Evolutionary conservation across 2,113 vertebrate genomes (phyloP), one percentile per base, ranked within the genome.

Genomic region (Lampris megalopsis): DNA sequence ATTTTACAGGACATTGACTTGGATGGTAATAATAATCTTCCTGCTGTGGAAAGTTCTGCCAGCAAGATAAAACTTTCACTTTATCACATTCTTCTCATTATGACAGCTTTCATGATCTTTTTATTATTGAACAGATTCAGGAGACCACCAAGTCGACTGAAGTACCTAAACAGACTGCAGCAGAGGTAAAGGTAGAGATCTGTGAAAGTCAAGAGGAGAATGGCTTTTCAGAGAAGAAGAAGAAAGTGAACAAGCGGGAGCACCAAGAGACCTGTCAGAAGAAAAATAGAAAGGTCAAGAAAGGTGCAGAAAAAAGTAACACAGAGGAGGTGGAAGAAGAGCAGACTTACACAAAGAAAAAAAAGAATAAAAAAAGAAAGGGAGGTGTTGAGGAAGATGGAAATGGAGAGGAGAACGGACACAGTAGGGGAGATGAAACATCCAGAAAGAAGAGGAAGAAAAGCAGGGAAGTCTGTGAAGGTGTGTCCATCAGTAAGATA

Each of bases 191-290:
- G 37, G 63, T 11, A 1, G 56, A 73, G 2, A 54, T 67, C 1
- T 86, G 87, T 49, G 84, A 53, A 49, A 74, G 70, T 35, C 69
- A 68, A 41, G 48, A 71, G 1, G 77, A 66, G 41, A 80, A 89
- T 11, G 80, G 82, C 9, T 37, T 41, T 5, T 8, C 10, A 2
- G 59, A 13, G 42, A 83, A 82, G 9, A 74, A 60, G 1, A 93
- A 78, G 49, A 96, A 96, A 87, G 95, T 95, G 79, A 96, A 71
- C 63, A 97, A 97, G 75, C 91, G 89, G 36, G 96, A 97, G 68
- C 90, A 91, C 60, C 97, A 97, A 90, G 95, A 96, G 64, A 96
- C 95, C 5, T 91, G 95, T 52, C 94, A 94, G 86, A 95, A 95
- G 73, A 95, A 87, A 11, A 94, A 83, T n/a, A 94, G 95, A 38